These are phyloP conservation scores for Bombus waltoni DNA, from an alignment of 1,140 invertebrate genomes.

Conservation along the genomic window DNA sequence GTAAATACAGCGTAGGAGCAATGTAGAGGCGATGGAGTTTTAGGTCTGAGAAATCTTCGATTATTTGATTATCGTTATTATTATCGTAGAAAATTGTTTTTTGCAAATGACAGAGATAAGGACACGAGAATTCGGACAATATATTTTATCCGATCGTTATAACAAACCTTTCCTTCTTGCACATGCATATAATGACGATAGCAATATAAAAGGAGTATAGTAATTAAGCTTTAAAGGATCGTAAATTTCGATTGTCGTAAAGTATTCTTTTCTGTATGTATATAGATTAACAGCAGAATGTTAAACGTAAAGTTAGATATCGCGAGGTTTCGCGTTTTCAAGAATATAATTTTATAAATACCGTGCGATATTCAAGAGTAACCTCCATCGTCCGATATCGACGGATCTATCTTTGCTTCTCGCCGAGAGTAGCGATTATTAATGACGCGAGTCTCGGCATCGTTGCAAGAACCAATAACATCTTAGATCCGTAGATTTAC, in stretches of 20 bases:
- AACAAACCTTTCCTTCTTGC: not conserved
- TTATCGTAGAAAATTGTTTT: not conserved
- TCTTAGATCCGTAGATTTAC: not conserved
- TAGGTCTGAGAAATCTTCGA: not conserved
- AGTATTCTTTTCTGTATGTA: not conserved
- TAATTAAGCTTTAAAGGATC: not conserved
- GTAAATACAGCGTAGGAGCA: too few species aligned
- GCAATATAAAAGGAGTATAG: not conserved
- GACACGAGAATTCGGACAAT: not conserved
- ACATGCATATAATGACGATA: too few species aligned
- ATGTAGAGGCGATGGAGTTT: not conserved
- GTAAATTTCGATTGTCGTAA: not conserved
- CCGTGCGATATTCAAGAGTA: not conserved
- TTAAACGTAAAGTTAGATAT: not conserved
- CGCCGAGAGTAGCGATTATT: not conserved
- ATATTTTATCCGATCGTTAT: not conserved
- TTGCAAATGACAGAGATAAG: too few species aligned
- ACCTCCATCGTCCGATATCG: constrained; percentile 7
- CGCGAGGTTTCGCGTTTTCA: not conserved
- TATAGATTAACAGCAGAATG: not conserved
- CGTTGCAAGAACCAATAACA: not conserved
- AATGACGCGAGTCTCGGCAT: not conserved
- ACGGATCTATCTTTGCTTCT: constrained; percentile 11
- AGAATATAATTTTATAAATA: not conserved
- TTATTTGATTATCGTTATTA: not conserved